Base-by-base conservation (phyloP, 2,888 invertebrate species). In the Julus scandinavius region DNA sequence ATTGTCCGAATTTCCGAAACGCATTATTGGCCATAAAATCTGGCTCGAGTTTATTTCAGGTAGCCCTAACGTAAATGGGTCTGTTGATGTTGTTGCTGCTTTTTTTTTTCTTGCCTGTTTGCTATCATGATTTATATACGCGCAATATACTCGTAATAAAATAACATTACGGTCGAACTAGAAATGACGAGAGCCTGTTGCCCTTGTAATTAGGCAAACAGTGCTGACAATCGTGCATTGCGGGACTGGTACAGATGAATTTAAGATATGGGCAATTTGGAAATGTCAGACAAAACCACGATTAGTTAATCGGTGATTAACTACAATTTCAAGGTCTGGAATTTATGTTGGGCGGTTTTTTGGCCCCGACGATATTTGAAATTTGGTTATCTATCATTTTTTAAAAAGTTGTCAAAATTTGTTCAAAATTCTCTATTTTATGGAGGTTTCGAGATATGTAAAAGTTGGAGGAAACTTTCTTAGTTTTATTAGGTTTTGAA, bases 1-100 rank as follows among this genome's bases (percentile, higher is more conserved):
- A 58, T 58, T 58, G 58, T 58, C 58, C 58, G 58, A 58, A 58
- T 58, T 58, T 58, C 58, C 58, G 58, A 58, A 58, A 58, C 58
- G 58, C 58, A 58, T 58, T 58, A 58, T 58, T 58, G 58, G 58
- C 58, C 58, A 58, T 58, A 58, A 58, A 58, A 58, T 58, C 58
- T 58, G 58, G 58, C 58, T 58, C 17, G 17, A 58, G 58, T 58
- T 58, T 58, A 58, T 58, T 58, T 58, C 58, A 58, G 58, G 58
- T 58, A 58, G 58, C 58, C n/a, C 58, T n/a, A 15, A n/a, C 15
- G 58, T 15, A n/a, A 58, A 58, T 58, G n/a, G 58, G 58, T 58
- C 58, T n/a, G 58, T 58, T 58, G 58, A 58, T 58, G 58, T 58
- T 58, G 58, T 15, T 17, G 58, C 54, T 49, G 49, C 49, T 49